Evolutionary conservation across 2,113 vertebrate genomes (phyloP), one percentile per base, ranked within the genome.

Genomic region (Heterotilapia buettikoferi): DNA sequence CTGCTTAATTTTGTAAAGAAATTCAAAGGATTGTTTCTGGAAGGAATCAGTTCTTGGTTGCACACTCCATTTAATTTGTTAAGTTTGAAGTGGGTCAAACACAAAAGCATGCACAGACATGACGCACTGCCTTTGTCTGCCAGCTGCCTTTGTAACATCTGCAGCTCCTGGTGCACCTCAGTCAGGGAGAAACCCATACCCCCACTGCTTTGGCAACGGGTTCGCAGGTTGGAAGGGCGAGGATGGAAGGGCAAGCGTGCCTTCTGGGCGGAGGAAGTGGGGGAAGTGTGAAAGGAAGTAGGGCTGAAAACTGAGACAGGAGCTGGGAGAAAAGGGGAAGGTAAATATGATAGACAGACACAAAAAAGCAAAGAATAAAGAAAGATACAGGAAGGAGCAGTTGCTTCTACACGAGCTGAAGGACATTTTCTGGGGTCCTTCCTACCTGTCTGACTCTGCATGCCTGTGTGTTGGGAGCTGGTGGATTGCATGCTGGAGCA

Each of bases 151-250:
- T 95, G 98, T 89, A 99, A 96, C 97, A 96, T 96, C 96, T 99
- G 98, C 92, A 99, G 97, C 88, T 99, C 98, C 96, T 97, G 97
- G 59, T 98, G 98, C 3, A 97, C 98, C 91, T 98, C 97, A 0
- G 97, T 97, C 96, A 99, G 87, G 84, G 97, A 98, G 96, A 98
- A 97, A 50, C 86, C 71, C 0, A 91, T 93, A 19, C 93, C 78
- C 56, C 73, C 16, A 78, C 16, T 81, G 81, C 86, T 53, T 0
- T 94, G 96, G 95, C 96, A 96, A 91, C 96, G 93, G 81, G 96
- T 86, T 80, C 94, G 91, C 13, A 82, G 93, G 0, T 13, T 5
- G 2, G 93, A 26, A 71, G 91, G 66, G 9, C 88, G 79, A 18
- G 93, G 80, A 11, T 94, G 82, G 6, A 95, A 90, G 85, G 96